Conservation (phyloP, 2,888 invertebrate genomes). For the Cephonodes hylas region DNA sequence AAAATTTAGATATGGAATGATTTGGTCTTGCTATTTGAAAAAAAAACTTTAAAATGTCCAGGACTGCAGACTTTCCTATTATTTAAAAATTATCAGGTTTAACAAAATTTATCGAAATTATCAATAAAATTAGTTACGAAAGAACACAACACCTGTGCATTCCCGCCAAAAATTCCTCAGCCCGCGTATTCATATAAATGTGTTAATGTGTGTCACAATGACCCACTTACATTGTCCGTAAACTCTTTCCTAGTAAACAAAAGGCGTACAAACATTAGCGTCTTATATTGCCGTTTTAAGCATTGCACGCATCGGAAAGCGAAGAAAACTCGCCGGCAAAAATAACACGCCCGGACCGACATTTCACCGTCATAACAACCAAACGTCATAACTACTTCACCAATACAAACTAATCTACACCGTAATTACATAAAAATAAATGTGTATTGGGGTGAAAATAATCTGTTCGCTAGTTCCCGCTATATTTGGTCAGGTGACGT, state of each 20-base stretch:
- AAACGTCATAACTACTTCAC: slow-evolving; percentile 36
- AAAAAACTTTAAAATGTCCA: too few species aligned
- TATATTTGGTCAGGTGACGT: slow-evolving; percentile 75
- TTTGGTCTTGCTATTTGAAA: too few species aligned
- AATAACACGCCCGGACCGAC: slow-evolving; percentile 71
- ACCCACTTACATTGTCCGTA: slow-evolving; percentile 13
- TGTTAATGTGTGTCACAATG: not conserved
- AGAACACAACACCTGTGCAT: not conserved
- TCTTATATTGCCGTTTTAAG: slow-evolving; percentile 73
- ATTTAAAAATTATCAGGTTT: too few species aligned
- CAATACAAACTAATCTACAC: slow-evolving; percentile 31
- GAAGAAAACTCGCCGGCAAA: slow-evolving; percentile 72
- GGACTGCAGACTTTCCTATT: too few species aligned
- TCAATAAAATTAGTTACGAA: not conserved
- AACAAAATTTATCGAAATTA: too few species aligned
- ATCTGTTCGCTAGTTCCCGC: slow-evolving; percentile 36
- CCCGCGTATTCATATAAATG: not conserved
- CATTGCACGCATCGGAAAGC: slow-evolving; percentile 62
- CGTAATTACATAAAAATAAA: slow-evolving; percentile 21
- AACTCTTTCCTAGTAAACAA: slow-evolving; percentile 54
- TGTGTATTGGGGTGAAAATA: slow-evolving; percentile 34
- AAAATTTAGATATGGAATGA: too few species aligned
- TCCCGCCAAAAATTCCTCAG: not conserved
- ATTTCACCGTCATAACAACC: slow-evolving; percentile 43
- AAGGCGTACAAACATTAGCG: slow-evolving; percentile 43